Base-by-base conservation (phyloP, 2,797 vertebrate genomes). In the Erethizon dorsatum region DNA sequence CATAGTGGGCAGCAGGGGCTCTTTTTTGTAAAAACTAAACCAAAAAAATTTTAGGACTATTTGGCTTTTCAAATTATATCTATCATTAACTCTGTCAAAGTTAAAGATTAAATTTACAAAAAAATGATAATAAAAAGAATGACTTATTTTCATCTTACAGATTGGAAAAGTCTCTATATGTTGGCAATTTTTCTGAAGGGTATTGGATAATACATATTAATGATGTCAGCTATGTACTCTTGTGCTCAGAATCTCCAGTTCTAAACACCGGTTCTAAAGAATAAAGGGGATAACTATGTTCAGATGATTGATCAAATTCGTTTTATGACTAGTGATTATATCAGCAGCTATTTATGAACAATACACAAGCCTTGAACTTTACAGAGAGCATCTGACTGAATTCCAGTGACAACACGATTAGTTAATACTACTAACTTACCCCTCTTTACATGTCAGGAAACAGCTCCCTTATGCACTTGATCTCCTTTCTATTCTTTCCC, bases 91-190 rank as follows among this genome's bases (percentile, higher is more conserved):
- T 37, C 57, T 83, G 54, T 41, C 31, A 67, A 71, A 63, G 50
- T 57, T 77, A 91, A 87, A 71, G 52, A 75, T 69, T 90, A 90
- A 86, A 82, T 82, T 86, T 13, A 87, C 20, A 71, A 90, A 77
- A 82, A 41, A 88, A 86, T 24, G 13, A 22, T 47, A 75, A 67
- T 80, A 84, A 67, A 77, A 82, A 37, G 20, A 83, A 37, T 65
- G n/a, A 50, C 4, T 69, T 93, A n/a, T 52, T 94, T 96, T 59
- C 12, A 61, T 83, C 17, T 83, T 20, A 78, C 37, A 37, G 14
- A n/a, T 37, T 78, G 61, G 37, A 67, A 97, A 87, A 63, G 0
- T 22, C 26, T 77, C 14, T 82, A 77, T 71, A 71, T 41, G 71
- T 18, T 83, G 20, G 88, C 31, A 56, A 1, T 52, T 89, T 86